Evolutionary conservation across 2,888 invertebrate genomes (phyloP), one percentile per base, ranked within the genome.

Genomic region (Lymantria dispar): DNA sequence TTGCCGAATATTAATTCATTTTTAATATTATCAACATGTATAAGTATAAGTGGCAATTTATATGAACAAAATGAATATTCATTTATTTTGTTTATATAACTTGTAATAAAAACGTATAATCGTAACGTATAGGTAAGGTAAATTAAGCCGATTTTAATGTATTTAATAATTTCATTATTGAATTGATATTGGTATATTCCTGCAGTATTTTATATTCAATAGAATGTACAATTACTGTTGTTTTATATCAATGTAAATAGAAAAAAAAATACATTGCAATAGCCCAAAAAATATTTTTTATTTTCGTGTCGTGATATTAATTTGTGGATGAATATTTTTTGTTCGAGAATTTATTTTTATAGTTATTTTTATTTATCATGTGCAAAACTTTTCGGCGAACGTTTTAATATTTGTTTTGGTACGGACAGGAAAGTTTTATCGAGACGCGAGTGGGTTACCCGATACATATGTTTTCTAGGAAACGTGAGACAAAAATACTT

Each of bases 101-200:
- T 76, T 77, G 74, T 70, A 72, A 68, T 64, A 68, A n/a, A n/a
- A 78, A 80, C 83, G 74, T 87, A 76, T 91, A 90, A 85, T 85
- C 88, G 81, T 87, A 87, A 80, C 67, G n/a, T n/a, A 72, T 89
- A 89, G 83, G 87, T 90, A 89, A 88, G 87, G 87, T 89, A 85
- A 68, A 72, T 81, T 91, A 89, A 90, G 88, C 87, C 85, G 90
- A 90, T 83, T 82, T 90, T 89, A 89, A 88, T 78, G 90, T 90
- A 87, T 79, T 84, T 87, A 85, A 90, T 91, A 69, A 79, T 90
- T 91, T 91, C 74, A 85, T 77, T 89, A 86, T 89, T 90, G 83
- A 84, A 90, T 89, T 86, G 79, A 85, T 86, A 80, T 88, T 87
- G 90, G 72, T 58, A 57, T 60, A 46, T 59, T 67, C 70, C 67